Base-by-base conservation (phyloP, 2,888 invertebrate species). In the Athetis lepigone region DNA sequence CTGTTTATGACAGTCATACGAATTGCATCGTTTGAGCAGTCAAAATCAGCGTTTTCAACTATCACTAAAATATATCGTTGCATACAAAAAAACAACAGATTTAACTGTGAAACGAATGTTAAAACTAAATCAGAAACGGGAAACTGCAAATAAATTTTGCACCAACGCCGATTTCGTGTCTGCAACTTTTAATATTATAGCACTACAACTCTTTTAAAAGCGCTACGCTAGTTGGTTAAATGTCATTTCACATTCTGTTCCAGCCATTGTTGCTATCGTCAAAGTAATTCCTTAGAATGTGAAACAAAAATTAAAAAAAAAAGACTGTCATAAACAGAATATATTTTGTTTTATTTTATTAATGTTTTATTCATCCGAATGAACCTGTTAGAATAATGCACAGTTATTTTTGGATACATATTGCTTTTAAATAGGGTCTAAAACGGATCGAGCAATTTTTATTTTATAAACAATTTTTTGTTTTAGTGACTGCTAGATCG, bases 111-210 rank as follows among this genome's bases (percentile, higher is more conserved):
- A 55, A 72, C 45, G 39, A 65, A 51, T 43, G 55, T 47, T 49
- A 54, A 50, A 71, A 62, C 57, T 42, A 51, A 69, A 69, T 69
- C 36, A 54, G 50, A 62, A 58, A 52, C 25, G 46, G 54, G 40
- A 54, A 74, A 69, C 46, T 47, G 33, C 29, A 40, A 55, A 70
- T 74, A 51, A 49, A 74, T 69, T 74, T 68, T 54, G 19, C 50
- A 42, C 45, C 7, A 55, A 27, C 51, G 27, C 27, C 49, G 43
- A 69, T 62, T 74, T 57, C 39, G 23, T 50, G 16, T 60, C 19
- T 18, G 50, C 5, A 60, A 67, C 19, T 74, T 67, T 70, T 58
- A 66, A 70, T 73, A 66, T 49, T 68, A 70, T 74, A 66, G 25
- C 18, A 19, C 16, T 19, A 49, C 66, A 69, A 51, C 56, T 50